These are phyloP conservation scores for Spisula solida DNA, from an alignment of 2,888 invertebrate species.

Conservation along the genomic window DNA sequence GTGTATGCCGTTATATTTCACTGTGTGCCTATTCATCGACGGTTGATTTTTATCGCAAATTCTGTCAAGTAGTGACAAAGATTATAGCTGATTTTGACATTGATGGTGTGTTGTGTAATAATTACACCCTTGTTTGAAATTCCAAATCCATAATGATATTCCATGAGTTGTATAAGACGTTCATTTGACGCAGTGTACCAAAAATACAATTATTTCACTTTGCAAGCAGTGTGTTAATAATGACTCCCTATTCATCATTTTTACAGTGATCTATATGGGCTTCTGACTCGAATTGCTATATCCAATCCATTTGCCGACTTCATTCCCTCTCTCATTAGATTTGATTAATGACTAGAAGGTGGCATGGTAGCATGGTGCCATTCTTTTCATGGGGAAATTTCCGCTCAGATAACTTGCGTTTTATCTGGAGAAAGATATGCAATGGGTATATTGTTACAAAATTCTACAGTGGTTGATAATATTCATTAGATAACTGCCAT, in stretches of 20 bases:
- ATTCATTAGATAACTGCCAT: constrained; percentile 10
- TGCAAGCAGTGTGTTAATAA: constrained; percentile 8
- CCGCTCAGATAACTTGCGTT: not conserved
- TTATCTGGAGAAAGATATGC: not conserved
- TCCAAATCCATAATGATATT: not conserved
- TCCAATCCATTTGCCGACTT: constrained; percentile 13
- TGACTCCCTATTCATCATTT: not conserved
- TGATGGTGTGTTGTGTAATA: not conserved
- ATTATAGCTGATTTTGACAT: too few species aligned
- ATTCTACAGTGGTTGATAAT: not conserved
- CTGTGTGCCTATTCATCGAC: too few species aligned
- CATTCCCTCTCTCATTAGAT: not conserved
- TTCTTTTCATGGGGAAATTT: not conserved
- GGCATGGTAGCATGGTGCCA: not conserved
- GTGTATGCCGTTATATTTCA: too few species aligned
- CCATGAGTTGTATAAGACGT: not conserved
- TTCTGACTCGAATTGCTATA: constrained; percentile 11
- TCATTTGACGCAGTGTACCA: constrained; percentile 12
- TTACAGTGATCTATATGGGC: not conserved
- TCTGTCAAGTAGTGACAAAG: too few species aligned
- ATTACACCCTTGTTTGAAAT: not conserved
- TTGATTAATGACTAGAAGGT: constrained; percentile 17
- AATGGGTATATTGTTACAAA: not conserved
- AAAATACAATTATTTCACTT: constrained; percentile 15
- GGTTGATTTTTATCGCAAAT: too few species aligned